A percentile compares a stretch with the other conserved stretches of the same genome.
These are phyloP conservation scores for Deroplatys truncata DNA, from an alignment of 2,888 invertebrate genomes.

Conservation along the genomic window DNA sequence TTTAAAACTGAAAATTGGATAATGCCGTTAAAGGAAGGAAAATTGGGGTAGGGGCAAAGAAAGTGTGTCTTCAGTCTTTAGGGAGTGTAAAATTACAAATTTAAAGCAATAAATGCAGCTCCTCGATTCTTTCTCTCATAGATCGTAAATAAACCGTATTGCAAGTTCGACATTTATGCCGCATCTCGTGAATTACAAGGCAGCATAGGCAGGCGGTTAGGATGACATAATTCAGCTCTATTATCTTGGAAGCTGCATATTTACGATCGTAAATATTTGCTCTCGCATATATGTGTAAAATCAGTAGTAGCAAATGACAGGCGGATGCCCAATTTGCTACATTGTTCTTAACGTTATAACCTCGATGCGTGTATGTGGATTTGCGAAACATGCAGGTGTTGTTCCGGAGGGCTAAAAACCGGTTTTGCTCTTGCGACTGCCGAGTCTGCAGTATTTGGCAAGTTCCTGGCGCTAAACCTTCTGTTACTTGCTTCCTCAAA, in stretches of 20 bases:
- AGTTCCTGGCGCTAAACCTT: no score
- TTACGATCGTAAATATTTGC: background rate
- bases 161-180: no score
- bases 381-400: background rate
- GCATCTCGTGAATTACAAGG: no score
- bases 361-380: background rate
- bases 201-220: background rate
- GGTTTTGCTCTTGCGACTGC: background rate
- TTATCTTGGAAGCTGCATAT: background rate
- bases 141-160: no score
- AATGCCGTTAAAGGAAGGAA: no score
- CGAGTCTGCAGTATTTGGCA: background rate
- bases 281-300: background rate
- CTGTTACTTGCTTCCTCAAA: no score
- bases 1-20: no score
- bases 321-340: background rate
- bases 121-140: no score
- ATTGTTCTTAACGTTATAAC: background rate
- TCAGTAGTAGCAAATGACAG: background rate
- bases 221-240: background rate
- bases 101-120: no score
- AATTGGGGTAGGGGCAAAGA: no score
- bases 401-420: background rate
- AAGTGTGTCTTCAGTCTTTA: no score
- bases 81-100: no score